A percentile compares a stretch with the other conserved stretches of the same genome.
These are phyloP conservation scores for Agrochola lychnidis DNA, from an alignment of 2,888 invertebrate species.

Conservation along the genomic window DNA sequence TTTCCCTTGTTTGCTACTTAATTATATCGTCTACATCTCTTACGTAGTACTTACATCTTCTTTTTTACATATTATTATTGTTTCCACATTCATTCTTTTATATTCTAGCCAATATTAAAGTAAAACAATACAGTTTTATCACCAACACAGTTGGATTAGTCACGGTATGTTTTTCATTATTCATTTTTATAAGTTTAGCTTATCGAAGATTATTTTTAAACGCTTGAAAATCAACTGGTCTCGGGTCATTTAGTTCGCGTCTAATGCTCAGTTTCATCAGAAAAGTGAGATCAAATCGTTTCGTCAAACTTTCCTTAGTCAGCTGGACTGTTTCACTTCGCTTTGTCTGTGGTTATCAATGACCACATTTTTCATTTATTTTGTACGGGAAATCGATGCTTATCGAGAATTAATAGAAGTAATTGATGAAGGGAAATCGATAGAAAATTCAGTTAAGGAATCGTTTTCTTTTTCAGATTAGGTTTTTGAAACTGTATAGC, in stretches of 20 bases:
- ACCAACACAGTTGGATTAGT: conserved; percentile 1
- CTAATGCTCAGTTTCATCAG: conserved; percentile 69
- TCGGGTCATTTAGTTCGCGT: conserved; percentile 59
- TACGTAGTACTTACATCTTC: too few relatives aligned
- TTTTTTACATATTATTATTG: neutral
- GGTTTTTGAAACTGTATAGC: neutral
- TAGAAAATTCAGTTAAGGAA: conserved; percentile 34
- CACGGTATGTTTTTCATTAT: conserved; percentile 29
- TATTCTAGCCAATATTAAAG: neutral
- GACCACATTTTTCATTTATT: conserved; percentile 61
- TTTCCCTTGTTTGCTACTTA: too few relatives aligned
- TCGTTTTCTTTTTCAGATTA: conserved; percentile 20
- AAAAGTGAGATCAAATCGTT: conserved; percentile 72
- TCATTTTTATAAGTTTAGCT: conserved; percentile 18
- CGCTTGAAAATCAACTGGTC: conserved; percentile 55
- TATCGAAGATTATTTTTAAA: conserved; percentile 40
- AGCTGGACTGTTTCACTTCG: conserved; percentile 61
- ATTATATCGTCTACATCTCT: neutral
- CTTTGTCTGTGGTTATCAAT: conserved; percentile 53
- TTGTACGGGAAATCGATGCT: conserved; percentile 35
- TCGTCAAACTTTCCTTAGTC: conserved; percentile 70
- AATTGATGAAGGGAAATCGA: conserved; percentile 43
- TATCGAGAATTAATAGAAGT: conserved; percentile 30
- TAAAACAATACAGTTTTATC: neutral
- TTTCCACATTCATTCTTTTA: neutral